Evolutionary conservation across 1,140 invertebrate genomes (phyloP), one percentile per base, ranked within the genome.

Genomic region (Bathynomus jamesi): DNA sequence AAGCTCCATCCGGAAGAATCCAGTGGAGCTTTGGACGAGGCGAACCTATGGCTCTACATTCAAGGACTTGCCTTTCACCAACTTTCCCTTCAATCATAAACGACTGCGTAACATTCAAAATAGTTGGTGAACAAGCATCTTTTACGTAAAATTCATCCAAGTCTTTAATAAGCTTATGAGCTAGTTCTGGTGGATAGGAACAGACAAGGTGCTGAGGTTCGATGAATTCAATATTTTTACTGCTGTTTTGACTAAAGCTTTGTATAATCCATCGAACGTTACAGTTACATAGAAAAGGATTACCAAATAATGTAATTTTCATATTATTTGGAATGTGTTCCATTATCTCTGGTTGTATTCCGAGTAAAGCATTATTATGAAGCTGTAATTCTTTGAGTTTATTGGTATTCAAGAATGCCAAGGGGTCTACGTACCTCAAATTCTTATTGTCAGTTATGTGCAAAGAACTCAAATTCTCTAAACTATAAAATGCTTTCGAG

Each of bases 231-330:
- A 77, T 40, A 60, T 32, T 77, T 17, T 65, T 65, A 28, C 46
- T 71, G 27, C 64, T 73, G 67, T 61, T 70, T 30, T 64, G 77
- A 73, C 8, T 65, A 60, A 68, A 73, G 8, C 30, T 64, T 53
- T 81, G 67, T 25, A 77, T 74, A 13, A 85, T 79, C 84, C 84
- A 85, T 32, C 80, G 78, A 24, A 80, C 78, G 77, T 85, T 85
- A 73, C 84, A 85, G 73, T 85, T 83, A 77, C 84, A 85, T n/a
- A 75, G 77, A 2, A 85, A 76, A 13, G 83, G 83, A 70, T 85
- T 85, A 17, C 81, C 80, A 60, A 82, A 80, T 0, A 85, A 71
- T 61, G 81, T 80, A 13, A 85, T 79, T 60, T 81, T 77, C n/a
- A 76, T 65, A 5, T 81, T 77, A 40, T 75, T 69, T 28, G 80